Percentiles rank a stretch among this genome's conserved stretches.
Evolutionary conservation across 2,888 invertebrate species (phyloP).

Genomic region (Dicycla oo): DNA sequence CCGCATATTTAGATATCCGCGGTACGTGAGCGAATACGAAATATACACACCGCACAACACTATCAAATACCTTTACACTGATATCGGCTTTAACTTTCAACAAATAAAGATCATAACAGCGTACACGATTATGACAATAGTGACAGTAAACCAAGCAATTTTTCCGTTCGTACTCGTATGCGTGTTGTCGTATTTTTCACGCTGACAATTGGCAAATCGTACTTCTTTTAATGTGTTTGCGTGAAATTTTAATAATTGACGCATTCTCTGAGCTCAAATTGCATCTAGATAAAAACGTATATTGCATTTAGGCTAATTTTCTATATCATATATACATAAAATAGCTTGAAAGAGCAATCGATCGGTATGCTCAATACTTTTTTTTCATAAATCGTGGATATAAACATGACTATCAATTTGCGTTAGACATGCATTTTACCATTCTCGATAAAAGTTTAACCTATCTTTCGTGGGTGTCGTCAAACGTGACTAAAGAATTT

Average conservation of each 20-base stretch:
- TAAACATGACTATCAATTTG: neutral
- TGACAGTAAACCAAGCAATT: conserved; percentile 39
- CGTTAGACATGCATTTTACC: too few relatives aligned
- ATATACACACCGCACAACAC: conserved; percentile 25
- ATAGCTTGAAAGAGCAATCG: neutral
- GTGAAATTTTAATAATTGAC: conserved; percentile 68
- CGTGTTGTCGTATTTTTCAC: conserved; percentile 56
- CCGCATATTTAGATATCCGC: conserved; percentile 75
- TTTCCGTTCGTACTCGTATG: conserved; percentile 40
- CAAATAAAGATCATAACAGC: conserved; percentile 27
- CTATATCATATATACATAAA: neutral
- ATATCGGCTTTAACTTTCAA: conserved; percentile 27
- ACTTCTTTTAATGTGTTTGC: conserved; percentile 53
- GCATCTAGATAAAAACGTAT: conserved; percentile 30
- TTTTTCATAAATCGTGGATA: neutral
- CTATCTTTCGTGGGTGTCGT: neutral
- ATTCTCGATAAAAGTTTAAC: neutral
- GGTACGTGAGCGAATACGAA: conserved; percentile 59
- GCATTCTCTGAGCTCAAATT: conserved; percentile 39
- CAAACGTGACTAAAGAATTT: neutral
- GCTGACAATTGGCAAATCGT: conserved; percentile 50
- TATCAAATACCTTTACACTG: conserved; percentile 23
- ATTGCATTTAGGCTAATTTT: neutral
- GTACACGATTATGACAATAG: conserved; percentile 30
- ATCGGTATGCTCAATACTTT: neutral